Percentiles rank a stretch among this genome's conserved stretches.
Conservation (phyloP, 2,113 vertebrate genomes). For the Oreochromis niloticus region DNA sequence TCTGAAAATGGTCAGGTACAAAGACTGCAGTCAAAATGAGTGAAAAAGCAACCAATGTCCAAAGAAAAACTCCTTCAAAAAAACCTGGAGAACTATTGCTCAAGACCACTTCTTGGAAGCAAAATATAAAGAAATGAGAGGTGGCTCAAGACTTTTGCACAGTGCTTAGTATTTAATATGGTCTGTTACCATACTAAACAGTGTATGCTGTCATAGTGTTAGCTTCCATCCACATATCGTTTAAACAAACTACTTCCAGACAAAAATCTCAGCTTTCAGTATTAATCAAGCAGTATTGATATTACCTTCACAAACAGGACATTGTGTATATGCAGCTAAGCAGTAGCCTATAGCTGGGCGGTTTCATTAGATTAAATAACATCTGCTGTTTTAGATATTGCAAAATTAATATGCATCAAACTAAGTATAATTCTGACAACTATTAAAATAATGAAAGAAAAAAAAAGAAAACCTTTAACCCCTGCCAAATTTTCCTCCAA, state of each 20-base stretch:
- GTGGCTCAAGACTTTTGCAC: not conserved
- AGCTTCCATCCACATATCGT: not conserved
- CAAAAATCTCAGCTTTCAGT: not conserved
- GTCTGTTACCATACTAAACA: not conserved
- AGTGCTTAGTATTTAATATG: not conserved
- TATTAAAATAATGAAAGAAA: not conserved
- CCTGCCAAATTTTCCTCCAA: not conserved
- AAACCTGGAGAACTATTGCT: not conserved
- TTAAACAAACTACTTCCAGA: not conserved
- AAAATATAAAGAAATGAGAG: not conserved
- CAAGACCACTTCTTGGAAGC: not conserved
- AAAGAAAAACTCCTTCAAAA: not conserved
- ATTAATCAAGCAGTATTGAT: not conserved
- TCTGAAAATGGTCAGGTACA: not conserved
- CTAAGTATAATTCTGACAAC: not conserved
- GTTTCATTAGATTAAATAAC: not conserved
- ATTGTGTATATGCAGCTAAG: not conserved
- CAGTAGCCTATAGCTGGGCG: not conserved
- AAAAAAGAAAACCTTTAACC: not conserved
- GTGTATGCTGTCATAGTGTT: not conserved
- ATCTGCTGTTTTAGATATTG: not conserved
- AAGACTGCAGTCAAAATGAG: not conserved
- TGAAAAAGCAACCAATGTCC: not conserved
- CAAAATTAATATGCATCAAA: not conserved
- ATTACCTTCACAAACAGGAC: not conserved